A percentile compares a stretch with the other conserved stretches of the same genome.
Evolutionary conservation across 2,797 vertebrate genomes (phyloP).

Genomic region (Sciurus vulgaris): DNA sequence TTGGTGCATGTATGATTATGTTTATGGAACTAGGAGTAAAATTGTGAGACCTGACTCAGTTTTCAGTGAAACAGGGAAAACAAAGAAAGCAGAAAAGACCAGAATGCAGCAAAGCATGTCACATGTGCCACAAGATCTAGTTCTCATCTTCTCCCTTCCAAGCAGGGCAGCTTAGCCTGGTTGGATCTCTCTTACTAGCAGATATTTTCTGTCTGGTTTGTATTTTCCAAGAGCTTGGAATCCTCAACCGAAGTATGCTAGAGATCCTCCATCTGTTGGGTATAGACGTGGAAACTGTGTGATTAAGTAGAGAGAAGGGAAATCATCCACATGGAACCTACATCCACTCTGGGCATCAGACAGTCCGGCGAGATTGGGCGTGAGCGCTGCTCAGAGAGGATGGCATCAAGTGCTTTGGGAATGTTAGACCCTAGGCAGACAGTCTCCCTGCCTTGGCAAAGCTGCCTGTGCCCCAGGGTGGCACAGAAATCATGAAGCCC

Average conservation of each 20-base stretch:
- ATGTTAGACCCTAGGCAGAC: neutral
- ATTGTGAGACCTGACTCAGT: neutral
- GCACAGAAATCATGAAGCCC: neutral
- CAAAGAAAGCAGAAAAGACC: neutral
- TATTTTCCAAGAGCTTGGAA: neutral
- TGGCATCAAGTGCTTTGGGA: no score
- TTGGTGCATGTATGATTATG: neutral
- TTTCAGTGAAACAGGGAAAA: neutral
- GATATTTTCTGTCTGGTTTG: neutral
- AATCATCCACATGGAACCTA: neutral
- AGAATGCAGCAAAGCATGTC: neutral
- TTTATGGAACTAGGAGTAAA: neutral
- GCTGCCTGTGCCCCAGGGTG: neutral
- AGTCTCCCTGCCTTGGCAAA: neutral
- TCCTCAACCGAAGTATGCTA: neutral
- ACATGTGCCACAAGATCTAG: neutral
- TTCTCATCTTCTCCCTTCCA: neutral
- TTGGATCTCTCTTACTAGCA: neutral
- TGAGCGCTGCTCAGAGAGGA: neutral
- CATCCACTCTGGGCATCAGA: neutral
- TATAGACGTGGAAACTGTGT: neutral
- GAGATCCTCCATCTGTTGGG: neutral
- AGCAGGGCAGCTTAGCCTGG: neutral
- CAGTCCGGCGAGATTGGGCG: no score
- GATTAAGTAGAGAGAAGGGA: neutral